Percentiles rank a stretch among this genome's conserved stretches.
Conservation (phyloP, 2,113 vertebrate species). For the Chaenogobius annularis region DNA sequence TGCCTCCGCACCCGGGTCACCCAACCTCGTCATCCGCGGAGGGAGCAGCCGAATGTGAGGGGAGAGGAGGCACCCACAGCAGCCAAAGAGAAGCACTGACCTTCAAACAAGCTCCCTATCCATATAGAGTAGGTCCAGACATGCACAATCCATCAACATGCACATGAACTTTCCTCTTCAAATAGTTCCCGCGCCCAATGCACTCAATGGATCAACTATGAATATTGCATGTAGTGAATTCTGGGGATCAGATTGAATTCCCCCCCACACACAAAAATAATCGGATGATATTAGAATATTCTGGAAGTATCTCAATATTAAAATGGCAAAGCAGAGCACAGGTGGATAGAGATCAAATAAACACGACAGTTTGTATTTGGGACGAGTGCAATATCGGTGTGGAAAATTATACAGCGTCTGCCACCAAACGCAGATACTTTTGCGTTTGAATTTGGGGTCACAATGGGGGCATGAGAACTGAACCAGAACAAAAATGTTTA, state of each 20-base stretch:
- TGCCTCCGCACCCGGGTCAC: constrained; percentile 65
- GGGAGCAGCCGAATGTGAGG: constrained; percentile 68
- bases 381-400: background rate
- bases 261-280: constrained; percentile 34
- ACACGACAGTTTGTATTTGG: background rate
- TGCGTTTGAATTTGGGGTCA: background rate
- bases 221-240: constrained; percentile 76
- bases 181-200: constrained; percentile 75
- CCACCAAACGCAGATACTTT: background rate
- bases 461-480: background rate
- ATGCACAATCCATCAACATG: constrained; percentile 80
- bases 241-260: constrained; percentile 62
- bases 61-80: constrained; percentile 57
- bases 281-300: constrained; percentile 39
- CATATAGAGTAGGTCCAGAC: constrained; percentile 74
- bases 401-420: background rate
- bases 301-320: constrained; percentile 10
- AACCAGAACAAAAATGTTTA: no score
- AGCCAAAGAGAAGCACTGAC: constrained; percentile 76
- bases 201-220: constrained; percentile 78
- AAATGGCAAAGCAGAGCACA: constrained; percentile 14
- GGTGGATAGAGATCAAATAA: background rate
- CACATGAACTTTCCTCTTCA: constrained; percentile 79
- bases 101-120: constrained; percentile 79
- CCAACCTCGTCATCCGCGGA: constrained; percentile 71